phyloP scores from a whole-genome alignment of 2,888 invertebrate species.

The Heteropelma amictum region DNA sequence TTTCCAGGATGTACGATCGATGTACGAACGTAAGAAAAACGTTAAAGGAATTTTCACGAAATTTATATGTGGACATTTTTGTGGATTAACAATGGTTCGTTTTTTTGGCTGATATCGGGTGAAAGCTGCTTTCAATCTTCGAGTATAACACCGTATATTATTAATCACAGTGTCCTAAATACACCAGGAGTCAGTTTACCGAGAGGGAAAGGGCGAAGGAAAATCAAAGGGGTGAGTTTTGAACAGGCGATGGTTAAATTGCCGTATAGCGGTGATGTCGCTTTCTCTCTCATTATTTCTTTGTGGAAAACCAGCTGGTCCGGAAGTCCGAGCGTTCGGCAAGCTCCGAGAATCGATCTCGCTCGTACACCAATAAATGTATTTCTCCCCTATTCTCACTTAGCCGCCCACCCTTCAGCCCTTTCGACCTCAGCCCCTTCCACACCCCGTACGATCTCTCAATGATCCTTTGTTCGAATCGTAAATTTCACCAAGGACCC shows the following conservation, averaged over 20 bases:
- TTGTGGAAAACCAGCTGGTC: conserved; percentile 42
- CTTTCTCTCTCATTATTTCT: too few species aligned
- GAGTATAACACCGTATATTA: not conserved
- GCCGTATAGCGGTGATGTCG: too few species aligned
- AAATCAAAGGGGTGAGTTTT: conserved; percentile 33
- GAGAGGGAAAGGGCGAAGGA: conserved; percentile 7
- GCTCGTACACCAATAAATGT: conserved; percentile 19
- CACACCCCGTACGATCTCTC: not conserved
- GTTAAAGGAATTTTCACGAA: too few species aligned
- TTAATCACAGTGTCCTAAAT: not conserved
- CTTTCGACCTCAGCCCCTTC: too few species aligned
- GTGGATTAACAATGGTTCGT: too few species aligned
- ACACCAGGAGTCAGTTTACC: not conserved
- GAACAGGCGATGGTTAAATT: conserved; percentile 26
- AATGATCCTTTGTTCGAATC: conserved; percentile 47
- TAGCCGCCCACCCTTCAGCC: conserved; percentile 7
- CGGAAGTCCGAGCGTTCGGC: conserved; percentile 40
- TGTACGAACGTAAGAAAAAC: too few species aligned
- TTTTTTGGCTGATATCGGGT: not conserved
- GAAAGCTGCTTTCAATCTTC: not conserved
- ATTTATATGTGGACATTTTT: too few species aligned
- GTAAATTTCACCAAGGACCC: conserved; percentile 23
- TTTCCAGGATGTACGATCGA: too few species aligned
- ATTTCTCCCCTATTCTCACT: conserved; percentile 32
- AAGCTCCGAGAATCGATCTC: conserved; percentile 15